Evolutionary conservation across 1,140 invertebrate species (phyloP).

Genomic region (Atta colombica): DNA sequence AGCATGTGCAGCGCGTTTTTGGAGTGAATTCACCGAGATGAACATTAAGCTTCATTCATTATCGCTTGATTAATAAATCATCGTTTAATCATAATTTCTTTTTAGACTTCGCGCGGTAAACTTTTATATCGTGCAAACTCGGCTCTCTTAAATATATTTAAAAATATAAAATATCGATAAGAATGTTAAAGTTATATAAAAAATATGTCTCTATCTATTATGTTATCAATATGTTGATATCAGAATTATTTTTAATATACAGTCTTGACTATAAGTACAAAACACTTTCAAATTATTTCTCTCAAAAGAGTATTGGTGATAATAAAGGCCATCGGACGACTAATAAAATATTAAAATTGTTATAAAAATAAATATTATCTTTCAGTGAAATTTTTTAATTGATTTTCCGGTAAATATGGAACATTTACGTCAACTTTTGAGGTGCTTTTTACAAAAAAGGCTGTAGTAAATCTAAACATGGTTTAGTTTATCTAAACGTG

Average conservation of each 20-base stretch:
- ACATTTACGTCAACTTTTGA: too few relatives aligned
- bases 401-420: too few relatives aligned
- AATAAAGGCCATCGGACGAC: too few relatives aligned
- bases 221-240: neutral
- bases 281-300: too few relatives aligned
- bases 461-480: too few relatives aligned
- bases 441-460: too few relatives aligned
- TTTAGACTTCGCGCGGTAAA: conserved; percentile 14
- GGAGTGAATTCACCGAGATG: neutral
- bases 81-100: conserved; percentile 11
- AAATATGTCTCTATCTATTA: neutral
- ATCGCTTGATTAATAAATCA: conserved; percentile 46
- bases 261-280: too few relatives aligned
- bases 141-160: neutral
- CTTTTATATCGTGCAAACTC: neutral
- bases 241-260: conserved; percentile 5
- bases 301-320: too few relatives aligned
- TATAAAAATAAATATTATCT: too few relatives aligned
- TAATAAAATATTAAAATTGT: too few relatives aligned
- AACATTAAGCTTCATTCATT: conserved; percentile 22
- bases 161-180: neutral
- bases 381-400: too few relatives aligned
- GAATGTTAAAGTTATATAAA: neutral
- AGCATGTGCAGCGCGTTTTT: conserved; percentile 25
- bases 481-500: neutral